Conservation (phyloP, 2,113 vertebrate species). For the Lophura nycthemera region DNA sequence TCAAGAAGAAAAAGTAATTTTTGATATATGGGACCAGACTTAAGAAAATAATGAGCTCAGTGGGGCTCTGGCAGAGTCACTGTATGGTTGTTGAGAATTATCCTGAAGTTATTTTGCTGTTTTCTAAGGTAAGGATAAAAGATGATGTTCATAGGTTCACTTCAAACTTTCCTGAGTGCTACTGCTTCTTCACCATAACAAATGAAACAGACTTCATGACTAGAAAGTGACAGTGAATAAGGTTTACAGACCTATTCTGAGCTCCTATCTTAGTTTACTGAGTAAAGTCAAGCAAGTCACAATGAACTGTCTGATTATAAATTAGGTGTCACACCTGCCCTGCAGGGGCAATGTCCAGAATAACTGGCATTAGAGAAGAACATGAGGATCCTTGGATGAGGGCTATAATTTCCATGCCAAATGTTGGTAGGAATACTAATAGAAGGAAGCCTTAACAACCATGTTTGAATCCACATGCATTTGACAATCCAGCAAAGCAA, state of each 20-base stretch:
- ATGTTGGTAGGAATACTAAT: not conserved
- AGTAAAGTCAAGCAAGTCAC: not conserved
- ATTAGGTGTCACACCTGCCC: not conserved
- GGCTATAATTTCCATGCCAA: not conserved
- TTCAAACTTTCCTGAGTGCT: not conserved
- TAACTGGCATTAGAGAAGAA: not conserved
- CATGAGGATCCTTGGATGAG: not conserved
- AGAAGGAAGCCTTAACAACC: not conserved
- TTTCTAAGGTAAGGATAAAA: not conserved
- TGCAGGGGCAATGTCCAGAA: not conserved
- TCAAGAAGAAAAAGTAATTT: not conserved
- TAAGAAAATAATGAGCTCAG: not conserved
- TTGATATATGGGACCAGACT: not conserved
- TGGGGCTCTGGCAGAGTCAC: not conserved
- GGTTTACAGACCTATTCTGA: not conserved
- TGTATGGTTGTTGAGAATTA: not conserved
- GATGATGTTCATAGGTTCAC: not conserved
- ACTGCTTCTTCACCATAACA: not conserved
- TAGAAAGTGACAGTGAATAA: not conserved
- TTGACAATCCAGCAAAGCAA: not conserved
- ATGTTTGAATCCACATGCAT: not conserved
- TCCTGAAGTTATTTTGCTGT: not conserved
- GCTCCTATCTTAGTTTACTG: not conserved
- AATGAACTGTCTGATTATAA: not conserved
- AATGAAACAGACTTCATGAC: accelerated